These are phyloP conservation scores for Acipenser transmontanus DNA, from an alignment of 2,797 vertebrate genomes.

Conservation along the genomic window DNA sequence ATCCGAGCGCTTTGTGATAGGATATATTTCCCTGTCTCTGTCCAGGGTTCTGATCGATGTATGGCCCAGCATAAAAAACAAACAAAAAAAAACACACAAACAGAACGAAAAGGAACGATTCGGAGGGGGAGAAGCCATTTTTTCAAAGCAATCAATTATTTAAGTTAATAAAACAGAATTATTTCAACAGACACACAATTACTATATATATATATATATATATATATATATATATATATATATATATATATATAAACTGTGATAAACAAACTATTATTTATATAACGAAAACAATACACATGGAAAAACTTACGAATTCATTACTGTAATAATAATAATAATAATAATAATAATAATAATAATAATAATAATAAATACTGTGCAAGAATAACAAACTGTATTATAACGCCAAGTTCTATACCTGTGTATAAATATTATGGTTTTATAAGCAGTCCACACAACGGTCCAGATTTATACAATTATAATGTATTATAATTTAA, in stretches of 20 bases:
- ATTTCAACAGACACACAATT: no score
- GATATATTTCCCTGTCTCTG: no score
- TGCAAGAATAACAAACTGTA: background rate
- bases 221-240: background rate
- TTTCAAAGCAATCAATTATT: no score
- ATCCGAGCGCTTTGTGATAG: no score
- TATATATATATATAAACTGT: background rate
- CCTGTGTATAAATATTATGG: no score
- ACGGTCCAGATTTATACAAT: no score
- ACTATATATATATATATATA: background rate
- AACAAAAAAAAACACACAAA: background rate
- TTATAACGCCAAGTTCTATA: background rate
- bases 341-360: background rate
- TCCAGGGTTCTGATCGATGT: no score
- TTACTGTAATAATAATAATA: background rate
- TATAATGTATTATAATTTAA: no score
- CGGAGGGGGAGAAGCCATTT: no score
- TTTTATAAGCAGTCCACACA: no score
- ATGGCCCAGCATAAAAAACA: no score
- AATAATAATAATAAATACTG: slow-evolving; percentile 5
- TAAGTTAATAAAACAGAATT: background rate
- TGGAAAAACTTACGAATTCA: background rate
- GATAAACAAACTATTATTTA: background rate
- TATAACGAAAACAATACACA: background rate
- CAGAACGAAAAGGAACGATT: no score